Conservation (phyloP, 2,888 invertebrate species). For the Diadegma fenestrale region DNA sequence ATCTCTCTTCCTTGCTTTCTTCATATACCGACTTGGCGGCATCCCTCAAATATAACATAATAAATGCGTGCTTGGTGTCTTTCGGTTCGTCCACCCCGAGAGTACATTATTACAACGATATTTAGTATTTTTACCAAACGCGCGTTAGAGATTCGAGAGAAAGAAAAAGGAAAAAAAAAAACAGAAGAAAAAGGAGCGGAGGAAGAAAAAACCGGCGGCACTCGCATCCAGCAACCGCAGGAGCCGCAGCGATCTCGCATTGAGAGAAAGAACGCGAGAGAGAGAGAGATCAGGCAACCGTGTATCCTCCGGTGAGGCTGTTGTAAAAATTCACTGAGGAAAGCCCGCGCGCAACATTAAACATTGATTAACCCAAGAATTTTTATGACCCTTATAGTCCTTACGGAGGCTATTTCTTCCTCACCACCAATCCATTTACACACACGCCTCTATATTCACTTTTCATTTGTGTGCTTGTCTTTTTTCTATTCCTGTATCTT, state of each 20-base stretch:
- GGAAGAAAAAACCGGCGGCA: constrained; percentile 74
- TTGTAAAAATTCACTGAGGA: constrained; percentile 74
- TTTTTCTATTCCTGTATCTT: constrained; percentile 21
- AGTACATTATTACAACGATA: constrained; percentile 47
- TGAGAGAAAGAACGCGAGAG: neutral
- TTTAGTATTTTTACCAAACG: constrained; percentile 52
- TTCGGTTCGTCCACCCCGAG: constrained; percentile 62
- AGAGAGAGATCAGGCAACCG: constrained; percentile 31
- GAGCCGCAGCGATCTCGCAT: constrained; percentile 44
- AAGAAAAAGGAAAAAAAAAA: constrained; percentile 32
- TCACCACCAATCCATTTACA: constrained; percentile 31
- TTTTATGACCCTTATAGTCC: constrained; percentile 74
- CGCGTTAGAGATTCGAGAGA: constrained; percentile 42
- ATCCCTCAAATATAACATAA: constrained; percentile 73
- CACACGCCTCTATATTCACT: constrained; percentile 23
- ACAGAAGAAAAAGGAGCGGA: constrained; percentile 62
- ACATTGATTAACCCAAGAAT: constrained; percentile 81
- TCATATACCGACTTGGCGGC: constrained; percentile 65
- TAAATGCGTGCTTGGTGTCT: constrained; percentile 63
- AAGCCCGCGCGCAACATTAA: constrained; percentile 73
- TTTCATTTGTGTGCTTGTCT: constrained; percentile 9
- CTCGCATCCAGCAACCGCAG: constrained; percentile 70
- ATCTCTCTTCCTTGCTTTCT: constrained; percentile 27
- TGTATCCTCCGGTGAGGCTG: constrained; percentile 67
- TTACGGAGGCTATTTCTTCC: constrained; percentile 47